Base-by-base conservation (phyloP, 2,797 vertebrate species). In the Leptatherina wallacei region DNA sequence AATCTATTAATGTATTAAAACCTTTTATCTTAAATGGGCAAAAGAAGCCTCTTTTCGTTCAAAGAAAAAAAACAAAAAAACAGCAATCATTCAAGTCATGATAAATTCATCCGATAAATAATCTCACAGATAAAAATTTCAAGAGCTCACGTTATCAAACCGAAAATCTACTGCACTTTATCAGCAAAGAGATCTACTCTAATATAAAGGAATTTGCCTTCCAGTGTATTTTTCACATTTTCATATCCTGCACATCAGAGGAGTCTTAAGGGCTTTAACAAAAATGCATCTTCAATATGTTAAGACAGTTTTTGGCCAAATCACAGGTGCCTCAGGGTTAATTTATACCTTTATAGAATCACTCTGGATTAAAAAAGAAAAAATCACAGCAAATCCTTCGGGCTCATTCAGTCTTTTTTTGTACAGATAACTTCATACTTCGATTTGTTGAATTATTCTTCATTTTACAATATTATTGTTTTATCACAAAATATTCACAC, bases 401-500 rank as follows among this genome's bases (percentile, higher is more conserved):
- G 60, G 69, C 80, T 86, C 76, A 74, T 73, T 82, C 65, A 64
- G 69, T 16, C 84, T 64, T 69, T 69, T 65, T 83, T 80, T 89
- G 88, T 88, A 88, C 87, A 90, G 83, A 88, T 81, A 84, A 89
- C 42, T 56, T 83, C 80, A 84, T 71, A 83, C 70, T 82, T 66
- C 54, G 66, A 79, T 85, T 85, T 91, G 84, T 83, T 79, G 73
- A 76, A 83, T 83, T 89, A 83, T 80, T 90, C 78, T 84, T 89
- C 57, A 78, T 75, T 87, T 87, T 89, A 89, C 85, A 89, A 67
- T 87, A 85, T 88, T 57, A 84, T 90, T 61, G 65, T 76, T 54
- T 90, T 90, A 92, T 91, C 88, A 91, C 87, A 94, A 94, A 93
- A 92, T 92, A 92, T 89, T 90, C 88, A 91, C 90, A 92, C 83